Base-by-base conservation (phyloP, 2,797 vertebrate genomes). In the Peromyscus melanophrys region DNA sequence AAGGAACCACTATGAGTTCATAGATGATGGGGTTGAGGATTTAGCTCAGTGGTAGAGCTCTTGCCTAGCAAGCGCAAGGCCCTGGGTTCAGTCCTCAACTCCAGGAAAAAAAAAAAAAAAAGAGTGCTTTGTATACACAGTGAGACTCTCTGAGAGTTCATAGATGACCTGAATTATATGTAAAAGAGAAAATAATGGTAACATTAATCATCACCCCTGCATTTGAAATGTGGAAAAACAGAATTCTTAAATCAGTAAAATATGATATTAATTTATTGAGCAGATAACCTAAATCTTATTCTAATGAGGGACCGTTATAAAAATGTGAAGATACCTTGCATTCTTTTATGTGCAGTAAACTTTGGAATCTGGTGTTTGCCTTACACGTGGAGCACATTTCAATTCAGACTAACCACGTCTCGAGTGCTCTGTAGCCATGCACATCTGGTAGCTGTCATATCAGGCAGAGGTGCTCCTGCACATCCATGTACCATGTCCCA, bases 201-300 rank as follows among this genome's bases (percentile, higher is more conserved):
- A 57, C 13, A 77, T 89, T 78, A 82, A 61, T 29, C 25, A 83
- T 43, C 14, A 61, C 57, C 14, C 57, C 57, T 43, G 8, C 57
- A 83, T 61, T 3, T 61, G 25, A 83, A 43, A 61, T 61, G 4
- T 61, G n/a, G 25, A 59, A 43, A 61, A 83, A 19, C 27, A 83
- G 14, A 25, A 83, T 34, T 65, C 40, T 21, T 63, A 84, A 84
- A 84, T 16, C 49, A n/a, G 40, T 71, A 23, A 90, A 90, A 94
- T 65, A 63, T 4, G 6, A 2, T 84, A 27, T 88, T 88, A 88
- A 92, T 6, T 90, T 90, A 84, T 61, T 92, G 80, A 95, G 65
- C 31, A 57, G 37, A n/a, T 71, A 92, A 49, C 52, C 3, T 65
- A 94, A 75, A 77, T 89, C 75, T 57, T 87, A 69, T 37, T 67